These are phyloP conservation scores for Cataglyphis rosenhaueri DNA, from an alignment of 2,888 invertebrate species.

Conservation along the genomic window DNA sequence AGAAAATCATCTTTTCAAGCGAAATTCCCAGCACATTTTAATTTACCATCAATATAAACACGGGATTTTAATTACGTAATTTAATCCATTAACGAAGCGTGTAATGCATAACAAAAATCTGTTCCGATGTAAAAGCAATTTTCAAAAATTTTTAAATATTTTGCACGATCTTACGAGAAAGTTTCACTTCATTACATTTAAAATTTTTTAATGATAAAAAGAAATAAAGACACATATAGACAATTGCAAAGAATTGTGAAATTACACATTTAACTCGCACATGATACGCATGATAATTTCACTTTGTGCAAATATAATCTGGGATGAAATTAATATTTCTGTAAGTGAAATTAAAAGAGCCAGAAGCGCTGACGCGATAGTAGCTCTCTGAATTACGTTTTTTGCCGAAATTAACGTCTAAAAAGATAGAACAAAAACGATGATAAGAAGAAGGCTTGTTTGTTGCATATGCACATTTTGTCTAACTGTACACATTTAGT, in stretches of 20 bases:
- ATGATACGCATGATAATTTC: slow-evolving; percentile 11
- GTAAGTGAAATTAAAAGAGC: slow-evolving; percentile 16
- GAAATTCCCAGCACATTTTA: not conserved
- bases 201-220: not conserved
- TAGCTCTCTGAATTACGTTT: not conserved
- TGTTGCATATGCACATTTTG: slow-evolving; percentile 24
- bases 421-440: not conserved
- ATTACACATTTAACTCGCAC: slow-evolving; percentile 18
- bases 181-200: slow-evolving; percentile 16
- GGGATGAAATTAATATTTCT: not conserved
- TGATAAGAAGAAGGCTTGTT: slow-evolving; percentile 31
- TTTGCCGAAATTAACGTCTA: not conserved
- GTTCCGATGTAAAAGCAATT: not conserved
- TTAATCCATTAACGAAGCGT: slow-evolving; percentile 2
- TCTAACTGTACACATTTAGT: not conserved
- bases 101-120: slow-evolving; percentile 31
- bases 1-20: not conserved
- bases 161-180: not conserved
- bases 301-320: slow-evolving; percentile 1
- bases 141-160: slow-evolving; percentile 18
- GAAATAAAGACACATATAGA: not conserved
- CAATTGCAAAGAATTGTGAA: slow-evolving; percentile 17
- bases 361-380: not conserved
- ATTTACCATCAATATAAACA: not conserved
- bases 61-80: slow-evolving; percentile 15